Conservation (phyloP, 2,113 vertebrate species). For the Hippocampus barbouri region DNA sequence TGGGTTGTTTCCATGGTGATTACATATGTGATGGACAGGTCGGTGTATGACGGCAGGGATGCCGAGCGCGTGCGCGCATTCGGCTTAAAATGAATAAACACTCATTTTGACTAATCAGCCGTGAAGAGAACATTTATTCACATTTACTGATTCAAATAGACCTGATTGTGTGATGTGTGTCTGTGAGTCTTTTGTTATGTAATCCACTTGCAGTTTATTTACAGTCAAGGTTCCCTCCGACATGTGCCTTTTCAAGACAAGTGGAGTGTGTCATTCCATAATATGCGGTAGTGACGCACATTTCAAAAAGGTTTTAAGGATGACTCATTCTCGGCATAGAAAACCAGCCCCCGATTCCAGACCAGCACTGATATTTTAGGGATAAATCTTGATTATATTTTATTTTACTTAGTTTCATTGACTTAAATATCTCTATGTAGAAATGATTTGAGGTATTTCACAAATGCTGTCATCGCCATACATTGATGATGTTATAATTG, state of each 20-base stretch:
- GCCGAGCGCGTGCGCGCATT: neutral
- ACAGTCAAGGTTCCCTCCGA: neutral
- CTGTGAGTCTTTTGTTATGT: neutral
- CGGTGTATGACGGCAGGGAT: conserved; percentile 48
- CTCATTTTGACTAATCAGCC: neutral
- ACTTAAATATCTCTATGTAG: neutral
- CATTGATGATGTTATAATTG: neutral
- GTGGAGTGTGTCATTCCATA: neutral
- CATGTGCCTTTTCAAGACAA: neutral
- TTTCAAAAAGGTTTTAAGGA: neutral
- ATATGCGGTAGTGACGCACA: neutral
- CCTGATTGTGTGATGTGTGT: neutral
- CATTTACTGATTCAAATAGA: neutral
- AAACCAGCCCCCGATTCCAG: neutral
- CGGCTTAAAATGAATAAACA: neutral
- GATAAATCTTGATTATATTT: neutral
- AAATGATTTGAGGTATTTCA: neutral
- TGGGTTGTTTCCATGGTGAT: conserved; percentile 80
- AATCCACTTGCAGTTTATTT: neutral
- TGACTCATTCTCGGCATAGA: neutral
- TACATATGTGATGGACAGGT: conserved; percentile 69
- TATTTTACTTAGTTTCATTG: neutral
- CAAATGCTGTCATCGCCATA: neutral
- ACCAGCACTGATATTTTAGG: neutral
- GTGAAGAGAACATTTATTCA: neutral